Evolutionary conservation across 2,888 invertebrate species (phyloP).

Genomic region (Apomyelois bistriatella): DNA sequence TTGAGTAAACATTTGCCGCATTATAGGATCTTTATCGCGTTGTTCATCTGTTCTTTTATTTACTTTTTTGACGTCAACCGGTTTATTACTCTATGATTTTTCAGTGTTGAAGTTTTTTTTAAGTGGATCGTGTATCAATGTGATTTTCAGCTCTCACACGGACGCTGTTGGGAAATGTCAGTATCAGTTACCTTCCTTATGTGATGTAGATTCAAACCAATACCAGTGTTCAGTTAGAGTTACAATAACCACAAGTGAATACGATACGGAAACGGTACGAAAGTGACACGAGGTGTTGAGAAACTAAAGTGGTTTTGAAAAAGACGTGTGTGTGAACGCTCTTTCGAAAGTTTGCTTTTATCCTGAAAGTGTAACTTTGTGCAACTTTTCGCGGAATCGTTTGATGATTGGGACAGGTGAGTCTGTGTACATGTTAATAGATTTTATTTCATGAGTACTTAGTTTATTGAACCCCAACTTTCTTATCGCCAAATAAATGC

Average conservation of each 20-base stretch:
- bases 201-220: slow-evolving; percentile 62
- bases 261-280: slow-evolving; percentile 65
- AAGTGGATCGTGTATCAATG: slow-evolving; percentile 42
- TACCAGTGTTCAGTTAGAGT: slow-evolving; percentile 67
- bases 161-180: slow-evolving; percentile 56
- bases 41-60: slow-evolving; percentile 32
- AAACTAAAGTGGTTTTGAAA: slow-evolving; percentile 68
- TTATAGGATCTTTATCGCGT: slow-evolving; percentile 38
- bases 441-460: background rate
- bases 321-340: slow-evolving; percentile 48
- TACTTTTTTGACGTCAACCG: slow-evolving; percentile 34
- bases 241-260: slow-evolving; percentile 75
- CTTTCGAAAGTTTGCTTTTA: slow-evolving; percentile 44
- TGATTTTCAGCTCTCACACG: slow-evolving; percentile 67
- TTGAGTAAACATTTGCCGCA: slow-evolving; percentile 48
- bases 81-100: slow-evolving; percentile 45
- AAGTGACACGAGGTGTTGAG: slow-evolving; percentile 67
- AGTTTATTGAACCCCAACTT: no score
- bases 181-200: slow-evolving; percentile 71
- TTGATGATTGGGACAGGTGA: slow-evolving; percentile 4
- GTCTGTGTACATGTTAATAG: background rate
- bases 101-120: slow-evolving; percentile 25
- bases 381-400: slow-evolving; percentile 6
- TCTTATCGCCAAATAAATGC: no score
- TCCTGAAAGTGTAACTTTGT: slow-evolving; percentile 26